Percentiles rank a stretch among this genome's conserved stretches.
Evolutionary conservation across 2,113 vertebrate species (phyloP).

Genomic region (Amazona vittata): DNA sequence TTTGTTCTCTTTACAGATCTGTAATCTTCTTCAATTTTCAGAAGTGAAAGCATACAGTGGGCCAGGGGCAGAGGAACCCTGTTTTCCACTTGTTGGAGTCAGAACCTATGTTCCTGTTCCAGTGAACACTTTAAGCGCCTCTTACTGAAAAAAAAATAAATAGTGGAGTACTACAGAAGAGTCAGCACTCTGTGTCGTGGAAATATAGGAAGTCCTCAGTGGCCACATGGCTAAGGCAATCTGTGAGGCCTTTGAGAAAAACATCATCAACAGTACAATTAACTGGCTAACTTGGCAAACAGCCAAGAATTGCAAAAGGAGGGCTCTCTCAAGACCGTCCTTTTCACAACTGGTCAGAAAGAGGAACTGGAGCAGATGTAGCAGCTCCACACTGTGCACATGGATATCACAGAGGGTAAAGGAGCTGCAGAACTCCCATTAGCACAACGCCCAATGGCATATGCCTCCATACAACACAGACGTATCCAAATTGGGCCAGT

Average conservation of each 20-base stretch:
- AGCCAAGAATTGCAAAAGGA: not conserved
- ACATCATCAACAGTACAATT: not conserved
- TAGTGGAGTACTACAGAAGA: not conserved
- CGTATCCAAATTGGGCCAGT: not conserved
- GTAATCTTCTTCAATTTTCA: not conserved
- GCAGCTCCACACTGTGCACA: not conserved
- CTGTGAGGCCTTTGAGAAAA: not conserved
- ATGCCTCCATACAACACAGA: not conserved
- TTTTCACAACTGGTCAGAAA: not conserved
- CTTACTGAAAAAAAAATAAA: not conserved
- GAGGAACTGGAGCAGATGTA: not conserved
- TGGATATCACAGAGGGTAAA: not conserved
- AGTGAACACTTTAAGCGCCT: not conserved
- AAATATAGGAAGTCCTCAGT: not conserved
- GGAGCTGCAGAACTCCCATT: not conserved
- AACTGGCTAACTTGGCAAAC: not conserved
- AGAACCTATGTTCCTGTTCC: not conserved
- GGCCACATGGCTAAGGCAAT: not conserved
- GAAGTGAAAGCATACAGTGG: not conserved
- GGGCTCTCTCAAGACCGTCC: not conserved
- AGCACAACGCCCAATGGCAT: fast-evolving
- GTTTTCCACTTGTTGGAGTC: not conserved
- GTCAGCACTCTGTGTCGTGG: not conserved
- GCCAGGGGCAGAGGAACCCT: not conserved
- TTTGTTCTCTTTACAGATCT: not conserved